Base-by-base conservation (phyloP, 2,888 invertebrate species). In the Drosophila meridiana region DNA sequence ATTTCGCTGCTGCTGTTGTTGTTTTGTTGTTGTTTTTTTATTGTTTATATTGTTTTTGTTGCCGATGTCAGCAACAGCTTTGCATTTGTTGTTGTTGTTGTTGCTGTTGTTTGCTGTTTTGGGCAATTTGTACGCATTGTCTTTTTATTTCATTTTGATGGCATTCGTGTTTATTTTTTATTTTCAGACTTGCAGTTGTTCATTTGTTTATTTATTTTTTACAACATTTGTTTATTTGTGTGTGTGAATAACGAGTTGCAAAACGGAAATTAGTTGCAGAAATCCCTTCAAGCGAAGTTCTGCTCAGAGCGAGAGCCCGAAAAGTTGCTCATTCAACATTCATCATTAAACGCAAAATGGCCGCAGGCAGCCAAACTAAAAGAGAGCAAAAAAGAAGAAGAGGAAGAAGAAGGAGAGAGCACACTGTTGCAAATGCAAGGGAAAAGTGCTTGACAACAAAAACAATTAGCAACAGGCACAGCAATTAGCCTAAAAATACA, bases 81-180 rank as follows among this genome's bases (percentile, higher is more conserved):
- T 80, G 56, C 70, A 68, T 8, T 43, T 43, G 43, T 9, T 73
- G 73, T 75, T 87, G 63, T 74, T 72, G 53, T 38, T 67, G 20
- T 68, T 75, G 60, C 73, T 20, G 20, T 20, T 20, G 20, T 72
- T 60, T 60, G 32, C 30, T 47, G 85, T 80, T 82, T 74, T 60
- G 75, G 79, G 87, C 87, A 87, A 90, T 87, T 87, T 90, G 83
- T 89, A 88, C 79, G 87, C 82, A 83, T 82, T 82, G 80, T 80
- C 74, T 73, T 55, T 66, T 86, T 77, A 56, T 68, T 69, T 76
- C 80, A 53, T 76, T 73, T 76, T 47, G 30, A n/a, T 69, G 58
- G 34, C 62, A 73, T 69, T 69, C 77, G 57, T 80, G 20, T 64
- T 57, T 50, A 45, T 66, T 72, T 67, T 60, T 70, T 55, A 14